Conservation (phyloP, 2,888 invertebrate species). For the Bruchidius siliquastri region DNA sequence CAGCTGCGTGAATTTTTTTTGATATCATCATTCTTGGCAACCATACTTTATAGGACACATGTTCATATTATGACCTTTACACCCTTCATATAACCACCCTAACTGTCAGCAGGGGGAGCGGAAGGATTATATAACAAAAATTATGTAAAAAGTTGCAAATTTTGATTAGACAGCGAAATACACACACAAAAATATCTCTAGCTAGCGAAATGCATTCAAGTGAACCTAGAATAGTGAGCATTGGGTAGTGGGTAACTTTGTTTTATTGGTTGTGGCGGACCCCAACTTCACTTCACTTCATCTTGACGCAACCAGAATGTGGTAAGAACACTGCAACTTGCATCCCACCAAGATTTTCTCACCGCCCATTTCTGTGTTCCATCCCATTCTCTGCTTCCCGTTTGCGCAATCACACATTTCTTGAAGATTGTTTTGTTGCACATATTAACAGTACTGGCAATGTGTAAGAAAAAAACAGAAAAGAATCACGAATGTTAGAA, state of each 20-base stretch:
- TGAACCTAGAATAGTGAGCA: conserved; percentile 25
- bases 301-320: conserved; percentile 49
- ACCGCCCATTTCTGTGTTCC: neutral
- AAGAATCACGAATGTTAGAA: no score
- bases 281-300: conserved; percentile 48
- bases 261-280: conserved; percentile 50
- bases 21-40: no score
- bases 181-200: neutral
- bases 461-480: no score
- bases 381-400: neutral
- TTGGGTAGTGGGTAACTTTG: conserved; percentile 50
- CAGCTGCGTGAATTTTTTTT: no score
- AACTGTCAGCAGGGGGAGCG: no score
- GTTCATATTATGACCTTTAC: no score
- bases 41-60: no score
- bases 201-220: neutral
- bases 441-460: no score
- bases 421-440: neutral
- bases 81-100: no score
- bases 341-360: neutral
- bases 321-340: conserved; percentile 47
- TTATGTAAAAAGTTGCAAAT: neutral
- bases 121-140: no score
- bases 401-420: neutral
- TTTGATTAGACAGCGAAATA: neutral